phyloP scores from a whole-genome alignment of 2,113 vertebrate species.

The Eurystomus gularis region DNA sequence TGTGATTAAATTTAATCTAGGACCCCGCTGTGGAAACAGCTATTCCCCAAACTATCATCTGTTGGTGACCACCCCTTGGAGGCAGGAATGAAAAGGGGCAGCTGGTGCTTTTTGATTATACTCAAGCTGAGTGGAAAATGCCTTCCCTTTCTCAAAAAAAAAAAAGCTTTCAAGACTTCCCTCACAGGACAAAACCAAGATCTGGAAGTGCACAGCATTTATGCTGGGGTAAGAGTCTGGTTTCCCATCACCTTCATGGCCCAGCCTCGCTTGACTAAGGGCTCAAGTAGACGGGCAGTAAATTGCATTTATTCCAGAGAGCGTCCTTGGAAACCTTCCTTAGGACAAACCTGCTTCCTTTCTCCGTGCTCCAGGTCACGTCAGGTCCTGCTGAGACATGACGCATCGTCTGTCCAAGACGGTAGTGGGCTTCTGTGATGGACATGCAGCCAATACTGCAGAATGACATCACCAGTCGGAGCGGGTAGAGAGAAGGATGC shows the following conservation, averaged over 20 bases:
- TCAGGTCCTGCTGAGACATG: background rate
- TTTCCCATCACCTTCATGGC: background rate
- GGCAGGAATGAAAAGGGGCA: background rate
- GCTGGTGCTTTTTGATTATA: background rate
- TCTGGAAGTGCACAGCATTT: background rate
- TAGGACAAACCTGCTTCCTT: background rate
- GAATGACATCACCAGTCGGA: background rate
- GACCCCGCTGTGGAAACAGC: background rate
- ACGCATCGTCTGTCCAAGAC: background rate
- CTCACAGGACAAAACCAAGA: background rate
- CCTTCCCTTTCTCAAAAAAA: background rate
- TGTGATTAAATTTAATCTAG: background rate
- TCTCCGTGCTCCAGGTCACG: background rate
- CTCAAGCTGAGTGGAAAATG: background rate
- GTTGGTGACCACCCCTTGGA: background rate
- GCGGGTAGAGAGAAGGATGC: background rate
- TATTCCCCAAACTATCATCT: background rate
- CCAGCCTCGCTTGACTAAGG: background rate
- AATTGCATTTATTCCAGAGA: background rate
- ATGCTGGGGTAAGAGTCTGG: background rate
- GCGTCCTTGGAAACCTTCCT: background rate
- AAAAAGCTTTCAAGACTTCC: background rate
- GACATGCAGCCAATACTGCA: background rate
- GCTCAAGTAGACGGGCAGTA: background rate
- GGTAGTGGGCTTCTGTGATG: rapidly evolving